Conservation (phyloP, 1,140 invertebrate species). For the Adelges cooleyi region DNA sequence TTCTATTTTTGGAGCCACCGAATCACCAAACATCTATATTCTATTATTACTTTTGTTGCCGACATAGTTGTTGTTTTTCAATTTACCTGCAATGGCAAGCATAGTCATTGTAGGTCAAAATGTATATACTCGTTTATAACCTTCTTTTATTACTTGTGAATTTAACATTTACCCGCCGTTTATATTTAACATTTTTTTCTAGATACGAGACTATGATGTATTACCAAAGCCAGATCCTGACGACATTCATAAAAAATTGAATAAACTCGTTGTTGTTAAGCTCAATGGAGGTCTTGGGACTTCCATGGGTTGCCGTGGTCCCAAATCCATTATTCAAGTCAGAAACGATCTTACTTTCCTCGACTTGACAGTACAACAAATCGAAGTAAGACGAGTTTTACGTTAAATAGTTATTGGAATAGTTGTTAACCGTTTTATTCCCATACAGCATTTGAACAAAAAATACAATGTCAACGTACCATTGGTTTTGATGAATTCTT, state of each 20-base stretch:
- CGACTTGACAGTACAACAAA: slow-evolving; percentile 97
- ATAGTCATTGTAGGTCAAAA: no score
- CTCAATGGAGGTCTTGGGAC: slow-evolving; percentile 98
- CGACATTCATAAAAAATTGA: slow-evolving; percentile 65
- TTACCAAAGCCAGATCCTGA: slow-evolving; percentile 56
- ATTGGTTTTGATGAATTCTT: slow-evolving; percentile 97
- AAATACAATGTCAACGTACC: slow-evolving; percentile 91
- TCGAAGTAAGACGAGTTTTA: slow-evolving; percentile 58
- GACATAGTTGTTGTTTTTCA: no score
- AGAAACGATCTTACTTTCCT: slow-evolving; percentile 94
- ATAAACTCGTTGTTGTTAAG: slow-evolving; percentile 95
- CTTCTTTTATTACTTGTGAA: no score
- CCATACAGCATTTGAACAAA: slow-evolving; percentile 79
- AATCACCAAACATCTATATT: no score
- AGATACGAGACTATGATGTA: slow-evolving; percentile 61
- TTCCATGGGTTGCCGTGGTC: slow-evolving; percentile 98
- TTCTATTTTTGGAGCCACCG: no score
- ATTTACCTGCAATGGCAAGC: no score
- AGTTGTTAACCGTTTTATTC: not conserved
- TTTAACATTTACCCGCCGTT: no score
- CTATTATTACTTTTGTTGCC: no score
- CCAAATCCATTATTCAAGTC: slow-evolving; percentile 96
- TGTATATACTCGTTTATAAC: no score
- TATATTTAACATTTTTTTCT: no score
- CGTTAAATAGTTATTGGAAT: not conserved